Conservation (phyloP, 1,140 invertebrate genomes). For the Spodoptera litura region DNA sequence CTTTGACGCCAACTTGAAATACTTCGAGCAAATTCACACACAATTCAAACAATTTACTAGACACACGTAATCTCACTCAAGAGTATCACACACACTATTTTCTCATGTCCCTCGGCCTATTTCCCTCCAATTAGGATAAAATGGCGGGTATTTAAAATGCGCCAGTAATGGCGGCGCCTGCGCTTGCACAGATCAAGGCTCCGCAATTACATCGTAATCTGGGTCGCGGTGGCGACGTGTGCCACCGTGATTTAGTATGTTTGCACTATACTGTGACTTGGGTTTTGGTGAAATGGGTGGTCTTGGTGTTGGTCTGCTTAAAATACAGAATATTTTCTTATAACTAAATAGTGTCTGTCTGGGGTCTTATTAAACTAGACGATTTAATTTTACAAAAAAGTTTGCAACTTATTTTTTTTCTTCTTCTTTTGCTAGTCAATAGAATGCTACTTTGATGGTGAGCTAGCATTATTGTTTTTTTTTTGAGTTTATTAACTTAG, state of each 20-base stretch:
- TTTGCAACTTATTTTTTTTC: no score
- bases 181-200: conserved; percentile 50
- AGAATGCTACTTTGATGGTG: no score
- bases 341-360: no score
- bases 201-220: conserved; percentile 50
- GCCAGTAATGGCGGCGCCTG: conserved; percentile 49
- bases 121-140: conserved; percentile 48
- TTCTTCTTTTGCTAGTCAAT: no score
- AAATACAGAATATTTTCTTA: no score
- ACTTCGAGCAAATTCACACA: neutral
- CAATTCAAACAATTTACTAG: conserved; percentile 17
- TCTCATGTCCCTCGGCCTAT: conserved; percentile 22
- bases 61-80: conserved; percentile 8
- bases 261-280: neutral
- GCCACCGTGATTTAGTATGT: conserved; percentile 29
- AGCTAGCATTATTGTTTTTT: no score
- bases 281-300: conserved; percentile 6
- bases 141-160: conserved; percentile 51
- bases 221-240: conserved; percentile 42
- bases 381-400: no score
- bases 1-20: neutral
- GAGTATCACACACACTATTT: conserved; percentile 34
- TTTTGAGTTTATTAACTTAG: no score
- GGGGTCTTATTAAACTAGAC: no score
- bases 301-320: neutral